Conservation (phyloP, 2,797 vertebrate genomes). For the Periophthalmus magnuspinnatus region DNA sequence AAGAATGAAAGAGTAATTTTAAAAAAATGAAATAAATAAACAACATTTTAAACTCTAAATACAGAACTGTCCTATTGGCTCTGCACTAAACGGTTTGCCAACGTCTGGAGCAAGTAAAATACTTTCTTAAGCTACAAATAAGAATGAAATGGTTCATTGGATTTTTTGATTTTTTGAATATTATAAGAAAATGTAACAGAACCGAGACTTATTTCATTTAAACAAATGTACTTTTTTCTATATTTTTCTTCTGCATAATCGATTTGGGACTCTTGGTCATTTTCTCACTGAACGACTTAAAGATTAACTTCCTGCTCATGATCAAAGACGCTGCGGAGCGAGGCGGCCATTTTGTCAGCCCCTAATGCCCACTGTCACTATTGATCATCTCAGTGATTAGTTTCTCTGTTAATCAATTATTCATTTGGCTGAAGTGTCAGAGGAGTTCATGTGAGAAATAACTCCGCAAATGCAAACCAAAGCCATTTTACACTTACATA, state of each 20-base stretch:
- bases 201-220: neutral
- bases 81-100: too few species aligned
- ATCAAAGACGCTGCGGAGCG: neutral
- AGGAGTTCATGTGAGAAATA: neutral
- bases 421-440: neutral
- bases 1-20: too few species aligned
- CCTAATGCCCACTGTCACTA: constrained; percentile 4
- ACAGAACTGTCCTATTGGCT: too few species aligned
- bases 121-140: too few species aligned
- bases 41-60: too few species aligned
- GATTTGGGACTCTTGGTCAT: neutral
- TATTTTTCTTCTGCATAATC: neutral
- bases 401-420: constrained; percentile 1
- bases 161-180: neutral
- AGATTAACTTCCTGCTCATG: constrained; percentile 5
- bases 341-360: neutral
- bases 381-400: constrained; percentile 6
- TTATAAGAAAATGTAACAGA: neutral
- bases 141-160: neutral
- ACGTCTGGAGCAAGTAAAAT: too few species aligned
- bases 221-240: neutral
- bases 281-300: constrained; percentile 11
- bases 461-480: neutral
- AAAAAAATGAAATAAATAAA: too few species aligned
- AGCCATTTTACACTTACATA: neutral